Base-by-base conservation (phyloP, 2,888 invertebrate species). In the Metopia argyrocephala region DNA sequence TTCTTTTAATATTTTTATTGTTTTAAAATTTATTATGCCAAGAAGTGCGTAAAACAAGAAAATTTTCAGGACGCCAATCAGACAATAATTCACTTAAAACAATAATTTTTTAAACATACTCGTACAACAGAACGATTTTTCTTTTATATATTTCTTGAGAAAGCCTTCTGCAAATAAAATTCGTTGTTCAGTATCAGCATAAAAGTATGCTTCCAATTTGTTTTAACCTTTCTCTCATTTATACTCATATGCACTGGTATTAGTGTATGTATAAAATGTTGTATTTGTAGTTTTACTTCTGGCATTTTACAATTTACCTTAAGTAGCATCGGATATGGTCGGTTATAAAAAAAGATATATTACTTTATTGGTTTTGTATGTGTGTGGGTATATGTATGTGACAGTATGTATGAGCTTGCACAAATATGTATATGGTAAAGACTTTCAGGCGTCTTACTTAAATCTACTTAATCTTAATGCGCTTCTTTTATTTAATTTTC, bases 331-430 rank as follows among this genome's bases (percentile, higher is more conserved):
- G 85, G 85, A 86, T 85, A 85, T 83, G 82, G 83, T 82, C 79
- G 83, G 88, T 88, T 89, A 88, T 89, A 89, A 89, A 89, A 56
- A 86, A 87, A 89, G 89, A 90, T 87, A 89, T 89, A 90, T 89
- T 88, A 89, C 86, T 69, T 65, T 18, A 57, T 57, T 64, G 68
- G n/a, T 56, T 66, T 59, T 18, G 28, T 65, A 56, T 21, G 76
- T 57, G 73, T 52, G n/a, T n/a, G n/a, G n/a, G n/a, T n/a, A n/a
- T n/a, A n/a, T n/a, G n/a, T 15, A 5, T n/a, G 9, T 52, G 50
- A 12, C 21, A 52, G 23, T 38, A 38, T 38, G 38, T 38, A 38
- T 5, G 9, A 38, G 5, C 9, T 38, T 38, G 5, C 38, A 6
- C 9, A 6, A 9, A 38, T 15, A 38, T 38, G 15, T 38, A 38